Conservation (phyloP, 2,113 vertebrate species). For the Misgurnus anguillicaudatus region DNA sequence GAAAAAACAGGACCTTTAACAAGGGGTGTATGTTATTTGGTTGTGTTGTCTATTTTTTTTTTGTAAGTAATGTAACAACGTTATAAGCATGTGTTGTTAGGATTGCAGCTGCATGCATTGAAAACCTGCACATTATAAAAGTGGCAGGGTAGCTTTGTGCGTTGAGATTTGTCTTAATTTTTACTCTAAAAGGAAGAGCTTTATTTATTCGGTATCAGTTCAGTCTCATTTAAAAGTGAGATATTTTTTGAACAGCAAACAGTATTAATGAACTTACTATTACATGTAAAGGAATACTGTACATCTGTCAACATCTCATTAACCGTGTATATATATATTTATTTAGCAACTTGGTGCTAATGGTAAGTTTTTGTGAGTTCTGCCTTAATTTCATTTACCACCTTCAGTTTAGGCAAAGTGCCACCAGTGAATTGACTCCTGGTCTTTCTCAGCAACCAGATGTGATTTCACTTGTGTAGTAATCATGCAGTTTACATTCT, state of each 20-base stretch:
- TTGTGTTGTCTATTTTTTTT: too few relatives aligned
- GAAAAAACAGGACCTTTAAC: too few relatives aligned
- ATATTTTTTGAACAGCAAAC: neutral
- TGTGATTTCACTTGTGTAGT: slow-evolving; percentile 14
- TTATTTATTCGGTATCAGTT: too few relatives aligned
- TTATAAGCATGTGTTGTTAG: neutral
- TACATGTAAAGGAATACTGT: too few relatives aligned
- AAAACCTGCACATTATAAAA: slow-evolving; percentile 1
- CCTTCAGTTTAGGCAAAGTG: neutral
- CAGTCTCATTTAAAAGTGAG: neutral
- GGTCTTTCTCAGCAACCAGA: slow-evolving; percentile 6
- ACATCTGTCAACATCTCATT: too few relatives aligned
- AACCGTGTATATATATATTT: too few relatives aligned
- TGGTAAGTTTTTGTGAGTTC: neutral
- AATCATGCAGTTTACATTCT: slow-evolving; percentile 46
- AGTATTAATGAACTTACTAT: too few relatives aligned
- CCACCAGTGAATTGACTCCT: neutral
- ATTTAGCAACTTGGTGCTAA: neutral
- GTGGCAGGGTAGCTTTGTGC: slow-evolving; percentile 16
- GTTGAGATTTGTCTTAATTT: neutral
- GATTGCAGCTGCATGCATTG: slow-evolving; percentile 26
- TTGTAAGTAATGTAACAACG: neutral
- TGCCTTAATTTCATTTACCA: neutral
- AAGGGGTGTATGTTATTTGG: too few relatives aligned
- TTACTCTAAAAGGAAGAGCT: neutral